phyloP scores from a whole-genome alignment of 2,113 vertebrate species.

The Silurus glanis region DNA sequence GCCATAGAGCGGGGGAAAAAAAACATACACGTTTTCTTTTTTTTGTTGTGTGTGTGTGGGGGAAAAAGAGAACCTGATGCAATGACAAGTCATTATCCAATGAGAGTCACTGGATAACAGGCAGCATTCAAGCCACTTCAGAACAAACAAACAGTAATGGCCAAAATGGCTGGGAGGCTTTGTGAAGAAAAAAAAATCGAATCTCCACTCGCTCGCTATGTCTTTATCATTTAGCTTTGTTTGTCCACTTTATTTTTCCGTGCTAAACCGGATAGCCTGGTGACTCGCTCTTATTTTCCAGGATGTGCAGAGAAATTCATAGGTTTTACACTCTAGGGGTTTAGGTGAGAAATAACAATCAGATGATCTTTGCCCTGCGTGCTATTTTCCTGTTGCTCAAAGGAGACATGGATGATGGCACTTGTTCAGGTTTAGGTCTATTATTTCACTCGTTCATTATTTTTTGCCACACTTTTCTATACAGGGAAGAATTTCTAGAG shows the following conservation, averaged over 20 bases:
- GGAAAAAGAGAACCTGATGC: conserved; percentile 24
- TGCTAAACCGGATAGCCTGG: background rate
- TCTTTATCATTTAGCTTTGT: background rate
- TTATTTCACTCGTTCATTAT: background rate
- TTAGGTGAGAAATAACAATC: background rate
- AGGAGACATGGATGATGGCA: background rate
- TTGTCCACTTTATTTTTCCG: conserved; percentile 12
- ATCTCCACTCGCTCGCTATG: conserved; percentile 4
- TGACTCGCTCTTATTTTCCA: background rate
- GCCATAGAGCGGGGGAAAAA: background rate
- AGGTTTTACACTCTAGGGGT: background rate
- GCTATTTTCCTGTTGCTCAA: background rate
- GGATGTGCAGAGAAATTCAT: background rate
- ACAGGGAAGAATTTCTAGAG: background rate
- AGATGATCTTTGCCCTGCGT: background rate
- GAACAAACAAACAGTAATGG: conserved; percentile 42
- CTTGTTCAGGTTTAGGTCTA: background rate
- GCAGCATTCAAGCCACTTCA: conserved; percentile 27
- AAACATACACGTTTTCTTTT: background rate
- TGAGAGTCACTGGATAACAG: conserved; percentile 47
- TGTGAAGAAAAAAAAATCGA: conserved; percentile 25
- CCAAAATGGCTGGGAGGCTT: conserved; percentile 40
- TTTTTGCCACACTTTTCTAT: background rate
- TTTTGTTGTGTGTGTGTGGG: conserved; percentile 51
- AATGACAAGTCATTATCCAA: conserved; percentile 38